Base-by-base conservation (phyloP, 2,113 vertebrate species). In the Dasyurus viverrinus region DNA sequence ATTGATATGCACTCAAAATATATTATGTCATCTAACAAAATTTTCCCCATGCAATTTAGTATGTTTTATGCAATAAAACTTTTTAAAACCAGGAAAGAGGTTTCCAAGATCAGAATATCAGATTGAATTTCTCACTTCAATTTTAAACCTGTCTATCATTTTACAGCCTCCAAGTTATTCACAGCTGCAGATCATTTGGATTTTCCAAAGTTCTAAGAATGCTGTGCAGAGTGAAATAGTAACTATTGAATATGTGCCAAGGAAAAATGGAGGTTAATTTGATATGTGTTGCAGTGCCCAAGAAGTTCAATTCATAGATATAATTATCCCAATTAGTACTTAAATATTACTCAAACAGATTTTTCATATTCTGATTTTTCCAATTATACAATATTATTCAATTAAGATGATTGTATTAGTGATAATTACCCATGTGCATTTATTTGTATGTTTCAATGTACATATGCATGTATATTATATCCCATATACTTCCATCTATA, bases 171-270 rank as follows among this genome's bases (percentile, higher is more conserved):
- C 8, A 53, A 91, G n/a, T 19, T 47, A 46, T 92, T 90, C 89
- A 26, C 93, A 96, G 92, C 96, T 97, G 93, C 95, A 92, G 93
- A 84, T 95, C 84, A 96, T 97, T 94, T 96, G 91, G 60, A 93
- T 42, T 96, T 52, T 42, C n/a, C n/a, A 89, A 93, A 54, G 90
- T 95, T 90, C 55, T 22, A 89, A 89, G 84, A 68, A 68, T 42
- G 90, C 48, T 19, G 16, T 24, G 16, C 10, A 8, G 53, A 53
- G 25, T 90, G 91, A 91, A 95, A 94, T 54, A 42, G 68, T 10
- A 48, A 90, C 26, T 0, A 26, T 1, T 46, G 95, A 76, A 90
- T 2, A 3, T 27, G 9, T 42, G 60, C 94, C 93, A 90, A 46
- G 90, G 90, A 57, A 53, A 90, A 53, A 76, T 6, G 1, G 27